A percentile compares a stretch with the other conserved stretches of the same genome.
Evolutionary conservation across 2,888 invertebrate genomes (phyloP).

Genomic region (Eupithecia dodoneata): DNA sequence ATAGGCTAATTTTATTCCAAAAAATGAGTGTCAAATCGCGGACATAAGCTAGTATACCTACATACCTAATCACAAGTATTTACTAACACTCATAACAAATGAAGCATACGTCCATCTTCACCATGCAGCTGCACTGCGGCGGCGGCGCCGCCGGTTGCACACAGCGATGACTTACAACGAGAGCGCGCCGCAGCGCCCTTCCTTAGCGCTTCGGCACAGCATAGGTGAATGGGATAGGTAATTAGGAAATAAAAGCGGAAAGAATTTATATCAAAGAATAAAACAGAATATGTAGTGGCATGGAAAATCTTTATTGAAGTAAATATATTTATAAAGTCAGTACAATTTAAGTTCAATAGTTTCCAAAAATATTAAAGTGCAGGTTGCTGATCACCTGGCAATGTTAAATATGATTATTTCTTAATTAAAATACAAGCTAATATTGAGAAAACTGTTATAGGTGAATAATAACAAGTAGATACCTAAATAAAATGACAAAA

Average conservation of each 20-base stretch:
- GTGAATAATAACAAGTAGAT: conserved; percentile 84
- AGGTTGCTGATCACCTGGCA: conserved; percentile 85
- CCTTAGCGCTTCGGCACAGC: no score
- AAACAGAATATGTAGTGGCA: conserved; percentile 73
- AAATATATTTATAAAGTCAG: conserved; percentile 86
- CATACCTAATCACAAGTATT: no score
- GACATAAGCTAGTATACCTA: no score
- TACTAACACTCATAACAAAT: no score
- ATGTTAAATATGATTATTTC: conserved; percentile 86
- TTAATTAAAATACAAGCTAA: conserved; percentile 86
- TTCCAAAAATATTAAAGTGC: conserved; percentile 86
- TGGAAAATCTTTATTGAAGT: conserved; percentile 86
- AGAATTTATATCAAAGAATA: neutral
- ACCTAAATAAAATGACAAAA: conserved; percentile 85
- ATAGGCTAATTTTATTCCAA: no score
- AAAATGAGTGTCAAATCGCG: no score
- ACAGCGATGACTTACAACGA: no score
- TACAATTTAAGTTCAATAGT: conserved; percentile 86
- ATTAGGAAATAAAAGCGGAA: neutral
- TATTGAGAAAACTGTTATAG: conserved; percentile 85
- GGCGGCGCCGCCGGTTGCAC: no score
- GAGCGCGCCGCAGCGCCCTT: no score
- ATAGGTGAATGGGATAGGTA: neutral
- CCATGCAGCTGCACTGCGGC: no score
- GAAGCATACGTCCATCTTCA: no score